Percentiles rank a stretch among this genome's conserved stretches.
Conservation (phyloP, 2,797 vertebrate species). For the Furcifer pardalis region DNA sequence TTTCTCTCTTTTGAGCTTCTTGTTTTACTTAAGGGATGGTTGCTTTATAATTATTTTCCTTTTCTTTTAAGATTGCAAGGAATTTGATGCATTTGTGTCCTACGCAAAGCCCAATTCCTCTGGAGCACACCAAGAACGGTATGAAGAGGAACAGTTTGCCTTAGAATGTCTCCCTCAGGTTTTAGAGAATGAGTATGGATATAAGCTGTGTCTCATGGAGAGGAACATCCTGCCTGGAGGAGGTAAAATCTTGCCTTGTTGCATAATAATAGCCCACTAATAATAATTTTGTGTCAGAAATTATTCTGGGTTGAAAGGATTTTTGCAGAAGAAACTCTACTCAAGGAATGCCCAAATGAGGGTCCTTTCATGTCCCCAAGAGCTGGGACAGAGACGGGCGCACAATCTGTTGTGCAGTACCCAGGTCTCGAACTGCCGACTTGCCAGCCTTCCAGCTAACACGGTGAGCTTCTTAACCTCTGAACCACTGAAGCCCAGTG, state of each 20-base stretch:
- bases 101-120: slow-evolving; percentile 72
- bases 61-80: slow-evolving; percentile 79
- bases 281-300: too few species aligned
- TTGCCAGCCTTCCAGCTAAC: too few species aligned
- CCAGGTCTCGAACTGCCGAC: too few species aligned
- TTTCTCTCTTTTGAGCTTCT: not conserved
- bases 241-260: slow-evolving; percentile 73
- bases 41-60: not conserved
- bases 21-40: not conserved
- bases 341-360: too few species aligned
- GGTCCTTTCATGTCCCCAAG: too few species aligned
- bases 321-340: too few species aligned
- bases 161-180: slow-evolving; percentile 78
- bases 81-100: slow-evolving; percentile 89
- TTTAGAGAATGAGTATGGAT: slow-evolving; percentile 85
- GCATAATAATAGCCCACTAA: not conserved
- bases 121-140: slow-evolving; percentile 44
- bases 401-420: too few species aligned
- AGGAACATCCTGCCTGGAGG: slow-evolving; percentile 89
- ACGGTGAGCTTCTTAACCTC: too few species aligned
- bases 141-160: slow-evolving; percentile 77
- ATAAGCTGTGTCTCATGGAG: slow-evolving; percentile 87
- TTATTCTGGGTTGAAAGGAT: too few species aligned
- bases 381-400: too few species aligned
- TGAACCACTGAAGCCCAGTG: too few species aligned